phyloP scores from a whole-genome alignment of 2,888 invertebrate genomes.

The Sarcophaga carnaria region DNA sequence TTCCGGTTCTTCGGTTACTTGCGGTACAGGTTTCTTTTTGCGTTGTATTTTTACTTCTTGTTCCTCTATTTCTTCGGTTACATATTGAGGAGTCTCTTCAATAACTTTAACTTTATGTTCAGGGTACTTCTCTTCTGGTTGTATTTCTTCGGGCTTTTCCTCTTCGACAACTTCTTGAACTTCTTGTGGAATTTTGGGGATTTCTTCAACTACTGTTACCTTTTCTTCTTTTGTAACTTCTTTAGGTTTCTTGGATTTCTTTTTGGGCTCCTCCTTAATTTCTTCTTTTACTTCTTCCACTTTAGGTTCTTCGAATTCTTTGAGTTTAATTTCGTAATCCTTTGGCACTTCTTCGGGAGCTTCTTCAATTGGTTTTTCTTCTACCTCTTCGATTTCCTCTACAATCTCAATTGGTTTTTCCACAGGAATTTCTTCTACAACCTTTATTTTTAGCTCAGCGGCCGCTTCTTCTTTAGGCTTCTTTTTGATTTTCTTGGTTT shows the following conservation, averaged over 20 bases:
- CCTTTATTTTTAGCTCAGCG: conserved; percentile 74
- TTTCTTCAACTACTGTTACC: conserved; percentile 76
- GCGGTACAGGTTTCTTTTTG: conserved; percentile 74
- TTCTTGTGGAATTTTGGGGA: conserved; percentile 72
- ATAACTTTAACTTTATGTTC: conserved; percentile 74
- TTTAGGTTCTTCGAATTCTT: conserved; percentile 73
- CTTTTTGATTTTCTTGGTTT: conserved; percentile 71
- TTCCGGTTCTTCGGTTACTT: conserved; percentile 77
- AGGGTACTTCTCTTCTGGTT: conserved; percentile 70
- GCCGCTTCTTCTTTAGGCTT: conserved; percentile 72
- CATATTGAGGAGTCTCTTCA: conserved; percentile 73
- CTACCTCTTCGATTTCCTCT: conserved; percentile 74
- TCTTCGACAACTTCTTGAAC: conserved; percentile 73
- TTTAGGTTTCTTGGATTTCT: conserved; percentile 75
- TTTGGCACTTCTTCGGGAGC: conserved; percentile 70
- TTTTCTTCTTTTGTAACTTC: conserved; percentile 74
- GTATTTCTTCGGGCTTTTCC: conserved; percentile 70
- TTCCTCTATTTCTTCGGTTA: conserved; percentile 71
- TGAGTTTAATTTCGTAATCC: conserved; percentile 75
- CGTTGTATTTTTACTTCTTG: conserved; percentile 72
- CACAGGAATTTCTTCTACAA: conserved; percentile 73
- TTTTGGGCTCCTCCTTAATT: conserved; percentile 70
- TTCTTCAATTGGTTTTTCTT: conserved; percentile 67
- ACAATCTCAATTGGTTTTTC: conserved; percentile 66
- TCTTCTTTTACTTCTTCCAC: conserved; percentile 64